These are phyloP conservation scores for Ardeotis arabs DNA, from an alignment of 2,113 vertebrate genomes.

Conservation along the genomic window DNA sequence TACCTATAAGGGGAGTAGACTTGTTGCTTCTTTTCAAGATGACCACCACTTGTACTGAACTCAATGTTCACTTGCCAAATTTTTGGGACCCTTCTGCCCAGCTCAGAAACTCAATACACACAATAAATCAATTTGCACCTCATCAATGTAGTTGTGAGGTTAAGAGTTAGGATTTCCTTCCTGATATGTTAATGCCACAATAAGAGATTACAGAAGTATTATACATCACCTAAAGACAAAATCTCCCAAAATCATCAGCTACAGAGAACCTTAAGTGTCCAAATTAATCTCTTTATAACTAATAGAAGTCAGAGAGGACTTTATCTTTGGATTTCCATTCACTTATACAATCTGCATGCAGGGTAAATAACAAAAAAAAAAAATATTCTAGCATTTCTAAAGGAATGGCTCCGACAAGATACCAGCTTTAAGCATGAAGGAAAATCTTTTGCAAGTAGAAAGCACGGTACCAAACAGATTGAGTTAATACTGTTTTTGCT, in stretches of 20 bases:
- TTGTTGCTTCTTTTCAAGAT: not conserved
- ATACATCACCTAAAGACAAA: not conserved
- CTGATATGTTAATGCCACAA: not conserved
- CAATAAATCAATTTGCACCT: not conserved
- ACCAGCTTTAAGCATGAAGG: slow-evolving; percentile 6
- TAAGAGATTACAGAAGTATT: not conserved
- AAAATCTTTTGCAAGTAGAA: not conserved
- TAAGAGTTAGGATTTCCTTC: not conserved
- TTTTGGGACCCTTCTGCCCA: not conserved
- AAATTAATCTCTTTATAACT: not conserved
- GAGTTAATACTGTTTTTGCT: not conserved
- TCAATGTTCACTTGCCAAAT: not conserved
- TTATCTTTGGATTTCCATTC: not conserved
- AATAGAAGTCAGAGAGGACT: not conserved
- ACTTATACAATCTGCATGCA: not conserved
- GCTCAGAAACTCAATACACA: not conserved
- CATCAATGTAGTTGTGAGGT: not conserved
- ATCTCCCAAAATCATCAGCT: not conserved
- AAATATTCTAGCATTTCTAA: not conserved
- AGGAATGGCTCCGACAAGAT: not conserved
- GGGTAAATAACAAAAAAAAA: not conserved
- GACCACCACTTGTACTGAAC: not conserved
- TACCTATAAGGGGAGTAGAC: not conserved
- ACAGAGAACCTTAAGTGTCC: not conserved
- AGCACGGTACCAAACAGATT: not conserved